Base-by-base conservation (phyloP, 1,140 invertebrate genomes). In the Hormaphis cornu region DNA sequence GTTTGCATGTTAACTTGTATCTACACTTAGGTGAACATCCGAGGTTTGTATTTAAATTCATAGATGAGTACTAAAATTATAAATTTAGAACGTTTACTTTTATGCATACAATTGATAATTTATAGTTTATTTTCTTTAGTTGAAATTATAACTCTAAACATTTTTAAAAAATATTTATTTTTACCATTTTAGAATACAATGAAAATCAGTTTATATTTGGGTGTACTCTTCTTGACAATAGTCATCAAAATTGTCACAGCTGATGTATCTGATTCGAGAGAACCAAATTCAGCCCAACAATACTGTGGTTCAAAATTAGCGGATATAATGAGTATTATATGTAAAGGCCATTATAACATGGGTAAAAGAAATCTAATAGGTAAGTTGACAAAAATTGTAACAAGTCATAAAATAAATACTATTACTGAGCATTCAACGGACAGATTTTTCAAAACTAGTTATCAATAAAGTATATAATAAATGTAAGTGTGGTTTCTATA, bases 241-340 rank as follows among this genome's bases (percentile, higher is more conserved):
- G 12, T 33, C 18, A 46, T 63, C 28, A 48, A 33, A 48, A 35
- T 48, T 16, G 44, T 48, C 20, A 46, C 28, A 16, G 28, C 26
- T 3, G 22, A 33, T 42, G 8, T 26, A 40, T n/a, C n/a, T n/a
- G n/a, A n/a, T n/a, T n/a, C n/a, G n/a, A 40, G 8, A 1, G 1
- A 33, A 9, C 40, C 42, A 28, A 35, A 24, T n/a, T 42, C 58
- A 14, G 22, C 58, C 6, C 22, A 28, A 18, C 59, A 63, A 48
- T 63, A 63, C 10, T 63, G 59, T 20, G 59, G 59, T 33, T 63
- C 59, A 33, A 26, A 9, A 22, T 46, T 63, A 44, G 59, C 59
- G 33, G 28, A 63, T 16, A 48, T 63, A 46, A 46, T 63, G 42
- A 46, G 24, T 14, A 18, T 30, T 16, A 6, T 63, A 22, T 63